Conservation (phyloP, 2,888 invertebrate species). For the Lasioglossum pauxillum region DNA sequence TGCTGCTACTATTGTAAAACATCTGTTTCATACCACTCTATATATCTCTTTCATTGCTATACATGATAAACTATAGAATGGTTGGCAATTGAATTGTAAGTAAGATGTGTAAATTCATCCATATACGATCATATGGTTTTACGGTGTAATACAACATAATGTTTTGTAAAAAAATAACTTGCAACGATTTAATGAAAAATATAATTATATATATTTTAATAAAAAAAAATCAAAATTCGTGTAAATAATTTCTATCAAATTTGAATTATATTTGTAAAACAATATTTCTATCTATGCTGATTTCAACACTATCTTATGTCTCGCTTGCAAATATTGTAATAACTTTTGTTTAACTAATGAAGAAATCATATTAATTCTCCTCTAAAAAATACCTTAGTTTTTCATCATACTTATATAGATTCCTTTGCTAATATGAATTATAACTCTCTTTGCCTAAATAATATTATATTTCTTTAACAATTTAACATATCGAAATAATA, state of each 20-base stretch:
- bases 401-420: slow-evolving; percentile 41
- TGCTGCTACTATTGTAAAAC: slow-evolving; percentile 18
- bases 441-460: slow-evolving; percentile 46
- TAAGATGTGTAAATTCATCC: slow-evolving; percentile 15
- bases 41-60: slow-evolving; percentile 19
- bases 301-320: slow-evolving; percentile 56
- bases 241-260: slow-evolving; percentile 24
- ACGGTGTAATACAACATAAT: slow-evolving; percentile 23
- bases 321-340: slow-evolving; percentile 57
- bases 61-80: slow-evolving; percentile 25
- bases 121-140: slow-evolving; percentile 18
- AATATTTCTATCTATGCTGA: slow-evolving; percentile 48
- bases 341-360: slow-evolving; percentile 59
- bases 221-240: slow-evolving; percentile 20
- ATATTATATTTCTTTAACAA: slow-evolving; percentile 42
- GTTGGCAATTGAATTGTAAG: slow-evolving; percentile 19
- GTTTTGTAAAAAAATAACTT: slow-evolving; percentile 22
- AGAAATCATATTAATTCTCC: slow-evolving; percentile 51
- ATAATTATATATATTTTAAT: slow-evolving; percentile 20
- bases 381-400: slow-evolving; percentile 40
- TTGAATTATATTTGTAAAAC: slow-evolving; percentile 32
- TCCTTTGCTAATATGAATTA: slow-evolving; percentile 50
- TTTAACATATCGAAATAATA: slow-evolving; percentile 29
- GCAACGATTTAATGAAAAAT: slow-evolving; percentile 2
- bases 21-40: slow-evolving; percentile 35